Evolutionary conservation across 1,140 invertebrate genomes (phyloP), one percentile per base, ranked within the genome.

Genomic region (Drosophila ficusphila): DNA sequence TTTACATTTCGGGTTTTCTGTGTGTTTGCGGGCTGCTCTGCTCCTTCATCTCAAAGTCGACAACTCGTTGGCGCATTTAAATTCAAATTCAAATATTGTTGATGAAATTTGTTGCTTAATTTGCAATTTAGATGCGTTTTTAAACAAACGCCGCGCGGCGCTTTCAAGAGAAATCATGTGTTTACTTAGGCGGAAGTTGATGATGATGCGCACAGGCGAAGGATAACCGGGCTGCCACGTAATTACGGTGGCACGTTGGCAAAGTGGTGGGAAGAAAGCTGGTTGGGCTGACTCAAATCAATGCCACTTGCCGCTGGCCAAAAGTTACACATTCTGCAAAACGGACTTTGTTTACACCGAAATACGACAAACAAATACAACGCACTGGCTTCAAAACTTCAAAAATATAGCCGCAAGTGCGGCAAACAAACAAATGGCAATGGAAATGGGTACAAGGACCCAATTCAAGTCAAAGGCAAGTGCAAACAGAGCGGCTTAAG

Each of bases 61-160:
- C 70, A 88, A 76, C 74, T 74, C 68, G 58, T 86, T 88, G 82
- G 67, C 82, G 78, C 82, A 88, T 89, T 88, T 88, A 72, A 89
- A 88, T 89, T 88, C 82, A 88, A 88, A 88, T 88, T 88, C 82
- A 89, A 88, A 89, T 89, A 89, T 89, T 89, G 83, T 89, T 89
- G 85, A 85, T 89, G 79, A 89, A 89, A 89, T 88, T 88, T 88
- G 82, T 85, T 89, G 85, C 83, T 85, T 89, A 89, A 89, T 89
- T 89, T 89, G 75, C 85, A 89, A 89, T 89, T 89, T 89, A 89
- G 79, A 89, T 89, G 75, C 76, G 83, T 89, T 89, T 89, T 89
- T 89, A 83, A 79, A 60, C 85, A 89, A 89, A 76, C 83, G 72
- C 57, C 70, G 46, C 60, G 36, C 27, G 46, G 54, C 48, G n/a